phyloP scores from a whole-genome alignment of 2,113 vertebrate genomes.

The Rhineura floridana region DNA sequence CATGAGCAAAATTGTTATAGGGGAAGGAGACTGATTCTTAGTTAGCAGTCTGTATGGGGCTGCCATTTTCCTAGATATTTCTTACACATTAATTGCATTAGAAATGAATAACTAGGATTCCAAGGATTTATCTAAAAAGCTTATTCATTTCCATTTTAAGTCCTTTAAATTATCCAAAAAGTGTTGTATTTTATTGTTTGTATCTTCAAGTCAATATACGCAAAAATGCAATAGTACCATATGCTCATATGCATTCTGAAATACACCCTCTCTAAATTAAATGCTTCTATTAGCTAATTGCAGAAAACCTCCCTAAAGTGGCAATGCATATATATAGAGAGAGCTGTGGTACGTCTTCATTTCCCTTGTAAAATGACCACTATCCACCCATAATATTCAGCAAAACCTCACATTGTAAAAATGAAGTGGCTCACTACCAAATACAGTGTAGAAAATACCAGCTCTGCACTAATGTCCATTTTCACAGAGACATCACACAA shows the following conservation, averaged over 20 bases:
- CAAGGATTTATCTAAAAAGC: background rate
- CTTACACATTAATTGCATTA: background rate
- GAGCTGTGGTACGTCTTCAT: constrained; percentile 43
- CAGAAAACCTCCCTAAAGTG: constrained; percentile 9
- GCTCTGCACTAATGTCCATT: constrained; percentile 37
- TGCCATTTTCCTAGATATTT: background rate
- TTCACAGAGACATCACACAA: background rate
- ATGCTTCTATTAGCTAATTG: background rate
- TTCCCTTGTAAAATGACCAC: constrained; percentile 58
- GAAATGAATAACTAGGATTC: background rate
- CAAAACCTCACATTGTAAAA: background rate
- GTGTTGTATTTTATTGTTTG: constrained; percentile 53
- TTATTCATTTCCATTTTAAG: constrained; percentile 22
- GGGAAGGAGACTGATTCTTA: background rate
- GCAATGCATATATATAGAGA: background rate
- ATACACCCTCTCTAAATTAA: background rate
- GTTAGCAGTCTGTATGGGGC: background rate
- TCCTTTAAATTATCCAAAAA: constrained; percentile 56
- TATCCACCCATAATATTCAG: constrained; percentile 49
- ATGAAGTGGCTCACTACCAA: background rate
- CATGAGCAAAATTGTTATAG: background rate
- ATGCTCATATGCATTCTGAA: constrained; percentile 37
- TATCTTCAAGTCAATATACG: constrained; percentile 54
- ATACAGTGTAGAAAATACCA: constrained; percentile 33
- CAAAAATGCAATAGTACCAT: constrained; percentile 41